These are phyloP conservation scores for Mimachlamys varia DNA, from an alignment of 2,888 invertebrate species.

Conservation along the genomic window DNA sequence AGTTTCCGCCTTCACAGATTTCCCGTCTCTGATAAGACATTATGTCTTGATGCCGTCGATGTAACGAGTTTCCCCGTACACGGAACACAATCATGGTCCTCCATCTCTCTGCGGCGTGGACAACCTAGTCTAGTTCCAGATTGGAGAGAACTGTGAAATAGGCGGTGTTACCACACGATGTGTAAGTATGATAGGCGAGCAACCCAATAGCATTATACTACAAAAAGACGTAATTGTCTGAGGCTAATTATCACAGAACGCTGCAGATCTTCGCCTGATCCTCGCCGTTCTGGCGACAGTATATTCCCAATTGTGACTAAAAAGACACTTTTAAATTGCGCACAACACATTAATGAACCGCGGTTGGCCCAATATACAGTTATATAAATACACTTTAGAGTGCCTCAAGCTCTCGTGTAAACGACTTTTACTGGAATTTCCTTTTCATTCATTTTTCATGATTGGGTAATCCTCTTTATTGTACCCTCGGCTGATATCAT, in stretches of 20 bases:
- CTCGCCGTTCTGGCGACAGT: conserved; percentile 17
- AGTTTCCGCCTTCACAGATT: too few relatives aligned
- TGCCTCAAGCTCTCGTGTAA: neutral
- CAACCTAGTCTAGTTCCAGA: neutral
- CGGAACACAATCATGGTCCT: neutral
- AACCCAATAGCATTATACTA: neutral
- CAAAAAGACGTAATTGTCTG: neutral
- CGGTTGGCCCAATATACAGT: neutral
- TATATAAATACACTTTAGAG: neutral
- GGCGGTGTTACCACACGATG: neutral
- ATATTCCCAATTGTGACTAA: neutral
- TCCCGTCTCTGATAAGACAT: too few relatives aligned
- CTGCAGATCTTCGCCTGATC: neutral
- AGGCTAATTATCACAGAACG: neutral
- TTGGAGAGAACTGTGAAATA: neutral
- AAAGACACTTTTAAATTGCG: neutral
- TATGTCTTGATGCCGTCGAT: too few relatives aligned
- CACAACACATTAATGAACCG: conserved; percentile 10
- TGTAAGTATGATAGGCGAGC: neutral
- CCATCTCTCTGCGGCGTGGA: neutral
- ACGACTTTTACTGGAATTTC: neutral
- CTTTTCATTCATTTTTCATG: conserved; percentile 11
- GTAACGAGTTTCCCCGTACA: neutral
- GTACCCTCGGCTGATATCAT: neutral
- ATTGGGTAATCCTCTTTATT: neutral